Evolutionary conservation across 2,797 vertebrate species (phyloP).

Genomic region (Ammospiza maritima): DNA sequence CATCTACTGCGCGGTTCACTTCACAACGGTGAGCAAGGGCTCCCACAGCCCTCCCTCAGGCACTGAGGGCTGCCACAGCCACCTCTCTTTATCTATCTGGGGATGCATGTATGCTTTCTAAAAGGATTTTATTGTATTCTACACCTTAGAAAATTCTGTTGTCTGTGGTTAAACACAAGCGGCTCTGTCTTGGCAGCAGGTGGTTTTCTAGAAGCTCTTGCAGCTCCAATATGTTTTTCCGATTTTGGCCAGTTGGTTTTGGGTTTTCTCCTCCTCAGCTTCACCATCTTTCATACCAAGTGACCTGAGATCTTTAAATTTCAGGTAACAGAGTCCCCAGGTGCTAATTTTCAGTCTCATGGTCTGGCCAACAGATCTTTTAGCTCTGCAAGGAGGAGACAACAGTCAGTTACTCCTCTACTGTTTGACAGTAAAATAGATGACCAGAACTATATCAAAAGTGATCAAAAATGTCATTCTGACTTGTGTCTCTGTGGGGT

Average conservation of each 20-base stretch:
- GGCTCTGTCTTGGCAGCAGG: background rate
- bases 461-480: background rate
- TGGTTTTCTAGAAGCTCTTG: background rate
- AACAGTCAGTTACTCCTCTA: background rate
- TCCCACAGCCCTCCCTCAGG: background rate
- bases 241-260: background rate
- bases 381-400: background rate
- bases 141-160: fast-evolving
- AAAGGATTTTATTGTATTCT: background rate
- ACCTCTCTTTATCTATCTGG: background rate
- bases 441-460: background rate
- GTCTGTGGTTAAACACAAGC: background rate
- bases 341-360: background rate
- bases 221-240: background rate
- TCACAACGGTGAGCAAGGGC: constrained; percentile 79
- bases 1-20: constrained; percentile 80
- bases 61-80: background rate
- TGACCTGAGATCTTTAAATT: background rate
- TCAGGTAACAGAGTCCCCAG: background rate
- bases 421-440: background rate
- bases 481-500: background rate
- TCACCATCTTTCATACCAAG: background rate
- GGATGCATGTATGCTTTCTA: background rate
- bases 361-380: background rate
- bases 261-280: background rate